Conservation (phyloP, 2,888 invertebrate genomes). For the Chymomyza fuscimana region DNA sequence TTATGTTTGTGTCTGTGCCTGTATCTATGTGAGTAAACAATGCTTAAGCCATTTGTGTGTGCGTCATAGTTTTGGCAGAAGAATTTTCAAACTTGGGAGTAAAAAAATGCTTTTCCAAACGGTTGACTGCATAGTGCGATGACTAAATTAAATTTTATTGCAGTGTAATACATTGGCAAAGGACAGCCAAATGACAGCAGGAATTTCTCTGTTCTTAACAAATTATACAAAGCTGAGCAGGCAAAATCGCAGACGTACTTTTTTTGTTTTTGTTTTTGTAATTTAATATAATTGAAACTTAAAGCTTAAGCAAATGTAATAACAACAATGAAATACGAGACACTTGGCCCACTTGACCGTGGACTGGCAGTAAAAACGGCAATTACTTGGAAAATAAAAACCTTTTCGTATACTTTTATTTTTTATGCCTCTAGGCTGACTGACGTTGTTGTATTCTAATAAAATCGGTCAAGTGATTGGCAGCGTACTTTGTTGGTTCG, state of each 20-base stretch:
- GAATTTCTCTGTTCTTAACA: constrained; percentile 4
- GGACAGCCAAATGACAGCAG: background rate
- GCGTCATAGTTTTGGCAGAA: constrained; percentile 35
- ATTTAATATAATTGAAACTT: constrained; percentile 20
- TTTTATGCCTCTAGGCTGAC: background rate
- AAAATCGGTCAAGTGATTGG: constrained; percentile 27
- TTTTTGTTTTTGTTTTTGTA: background rate
- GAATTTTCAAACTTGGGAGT: background rate
- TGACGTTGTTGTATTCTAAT: constrained; percentile 18
- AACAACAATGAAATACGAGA: constrained; percentile 59
- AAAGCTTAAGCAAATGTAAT: constrained; percentile 54
- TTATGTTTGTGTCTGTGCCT: background rate
- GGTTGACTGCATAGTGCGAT: constrained; percentile 36
- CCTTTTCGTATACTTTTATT: constrained; percentile 17
- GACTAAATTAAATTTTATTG: constrained; percentile 41
- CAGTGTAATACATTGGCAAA: constrained; percentile 26
- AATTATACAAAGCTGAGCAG: constrained; percentile 29
- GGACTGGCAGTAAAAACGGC: constrained; percentile 4
- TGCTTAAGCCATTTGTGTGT: constrained; percentile 19
- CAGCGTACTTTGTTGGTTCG: background rate
- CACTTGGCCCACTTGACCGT: constrained; percentile 56
- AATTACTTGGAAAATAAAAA: constrained; percentile 57
- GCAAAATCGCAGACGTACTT: constrained; percentile 18
- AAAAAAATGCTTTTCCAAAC: background rate
- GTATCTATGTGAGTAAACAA: background rate